These are phyloP conservation scores for Oligia latruncula DNA, from an alignment of 2,888 invertebrate species.

Conservation along the genomic window DNA sequence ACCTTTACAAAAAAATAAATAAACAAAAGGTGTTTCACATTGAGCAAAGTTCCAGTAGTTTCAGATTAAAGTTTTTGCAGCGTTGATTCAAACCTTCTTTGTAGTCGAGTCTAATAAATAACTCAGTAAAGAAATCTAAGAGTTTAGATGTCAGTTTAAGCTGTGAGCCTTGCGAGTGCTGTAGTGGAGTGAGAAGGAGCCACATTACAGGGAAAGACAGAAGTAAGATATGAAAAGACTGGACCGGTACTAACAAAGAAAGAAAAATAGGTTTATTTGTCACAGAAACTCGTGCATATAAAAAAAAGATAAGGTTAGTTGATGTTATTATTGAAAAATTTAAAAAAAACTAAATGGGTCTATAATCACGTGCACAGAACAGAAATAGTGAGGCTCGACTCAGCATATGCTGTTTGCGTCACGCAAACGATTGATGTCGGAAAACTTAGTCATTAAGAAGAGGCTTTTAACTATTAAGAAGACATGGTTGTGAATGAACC, in stretches of 20 bases:
- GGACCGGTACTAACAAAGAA: too few species aligned
- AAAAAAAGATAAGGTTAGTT: not conserved
- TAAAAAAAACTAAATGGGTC: not conserved
- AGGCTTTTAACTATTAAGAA: not conserved
- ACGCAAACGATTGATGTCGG: not conserved
- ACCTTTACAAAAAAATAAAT: not conserved
- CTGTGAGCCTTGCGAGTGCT: constrained; percentile 48
- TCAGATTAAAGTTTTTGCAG: constrained; percentile 56
- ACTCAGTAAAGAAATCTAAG: constrained; percentile 64
- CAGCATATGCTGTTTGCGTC: not conserved
- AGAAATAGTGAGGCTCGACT: not conserved
- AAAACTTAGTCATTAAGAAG: not conserved
- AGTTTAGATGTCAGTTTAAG: constrained; percentile 64
- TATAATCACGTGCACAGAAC: not conserved
- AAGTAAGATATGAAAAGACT: not conserved
- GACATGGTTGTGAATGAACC: not conserved
- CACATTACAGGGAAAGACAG: constrained; percentile 19
- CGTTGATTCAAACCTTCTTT: constrained; percentile 57
- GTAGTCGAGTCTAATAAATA: constrained; percentile 65
- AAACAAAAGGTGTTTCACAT: constrained; percentile 18
- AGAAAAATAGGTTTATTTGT: not conserved
- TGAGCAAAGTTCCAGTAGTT: constrained; percentile 30
- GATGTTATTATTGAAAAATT: not conserved
- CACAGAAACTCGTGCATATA: not conserved
- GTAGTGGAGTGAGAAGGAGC: constrained; percentile 27